Evolutionary conservation across 30 jellyfish, hydroid and myxozoan species (phyloP).

Genomic region (Hydractinia symbiolongicarpus): DNA sequence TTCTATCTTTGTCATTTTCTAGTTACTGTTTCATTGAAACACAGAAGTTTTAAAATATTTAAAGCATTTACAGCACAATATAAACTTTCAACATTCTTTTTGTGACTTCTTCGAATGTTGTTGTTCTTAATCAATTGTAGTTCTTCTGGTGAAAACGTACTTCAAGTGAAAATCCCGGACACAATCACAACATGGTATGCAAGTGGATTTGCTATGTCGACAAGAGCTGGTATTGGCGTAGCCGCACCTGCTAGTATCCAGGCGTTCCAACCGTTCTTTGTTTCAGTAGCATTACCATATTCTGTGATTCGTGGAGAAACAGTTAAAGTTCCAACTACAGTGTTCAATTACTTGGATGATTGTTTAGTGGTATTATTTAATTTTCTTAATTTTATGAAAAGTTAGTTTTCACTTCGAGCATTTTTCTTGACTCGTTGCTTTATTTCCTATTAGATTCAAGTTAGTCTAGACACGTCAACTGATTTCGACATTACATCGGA

Average conservation of each 20-base stretch:
- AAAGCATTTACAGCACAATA: no score
- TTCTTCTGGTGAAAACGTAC: slow-evolving; percentile 54
- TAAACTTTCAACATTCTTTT: neutral
- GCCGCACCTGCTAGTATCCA: slow-evolving; percentile 62
- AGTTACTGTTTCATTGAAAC: no score
- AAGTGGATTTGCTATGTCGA: slow-evolving; percentile 84
- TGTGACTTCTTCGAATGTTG: no score
- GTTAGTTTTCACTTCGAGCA: no score
- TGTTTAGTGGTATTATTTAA: slow-evolving; percentile 33
- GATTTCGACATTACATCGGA: slow-evolving; percentile 39
- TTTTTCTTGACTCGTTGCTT: no score
- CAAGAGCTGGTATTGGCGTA: slow-evolving; percentile 69
- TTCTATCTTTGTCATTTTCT: no score
- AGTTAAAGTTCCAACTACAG: slow-evolving; percentile 65
- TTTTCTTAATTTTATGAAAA: no score
- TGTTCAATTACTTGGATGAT: slow-evolving; percentile 63
- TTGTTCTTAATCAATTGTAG: slow-evolving; percentile 9
- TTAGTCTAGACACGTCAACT: slow-evolving; percentile 42
- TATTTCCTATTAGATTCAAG: slow-evolving; percentile 34
- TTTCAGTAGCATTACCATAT: slow-evolving; percentile 72
- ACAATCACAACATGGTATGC: slow-evolving; percentile 96
- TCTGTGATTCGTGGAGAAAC: slow-evolving; percentile 86
- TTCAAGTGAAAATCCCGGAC: slow-evolving; percentile 79
- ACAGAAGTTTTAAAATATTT: no score
- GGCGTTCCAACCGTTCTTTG: slow-evolving; percentile 81